These are phyloP conservation scores for Phodopus roborovskii DNA, from an alignment of 2,113 vertebrate genomes.

Conservation along the genomic window DNA sequence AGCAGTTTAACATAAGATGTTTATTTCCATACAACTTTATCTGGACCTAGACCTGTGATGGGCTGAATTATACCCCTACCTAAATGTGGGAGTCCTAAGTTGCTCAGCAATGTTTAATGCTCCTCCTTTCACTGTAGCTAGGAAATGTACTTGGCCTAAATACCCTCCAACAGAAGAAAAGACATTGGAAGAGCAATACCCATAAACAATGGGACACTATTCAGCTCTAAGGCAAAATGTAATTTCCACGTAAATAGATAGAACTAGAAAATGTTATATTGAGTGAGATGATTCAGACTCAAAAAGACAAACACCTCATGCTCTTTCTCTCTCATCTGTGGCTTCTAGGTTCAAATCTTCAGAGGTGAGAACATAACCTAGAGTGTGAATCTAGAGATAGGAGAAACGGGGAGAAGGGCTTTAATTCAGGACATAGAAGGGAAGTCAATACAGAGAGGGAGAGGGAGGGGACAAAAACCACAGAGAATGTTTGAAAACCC, in stretches of 20 bases:
- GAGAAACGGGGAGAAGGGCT: no score
- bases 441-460: background rate
- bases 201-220: background rate
- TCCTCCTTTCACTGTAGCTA: background rate
- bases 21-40: background rate
- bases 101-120: background rate
- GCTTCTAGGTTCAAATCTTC: background rate
- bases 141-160: background rate
- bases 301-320: background rate
- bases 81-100: background rate
- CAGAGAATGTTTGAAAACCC: background rate
- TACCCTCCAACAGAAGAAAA: background rate
- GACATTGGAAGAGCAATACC: accelerated
- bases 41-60: background rate
- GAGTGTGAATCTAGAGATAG: background rate
- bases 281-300: background rate
- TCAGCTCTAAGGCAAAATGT: background rate
- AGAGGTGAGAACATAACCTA: no score
- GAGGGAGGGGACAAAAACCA: background rate
- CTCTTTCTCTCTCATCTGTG: background rate
- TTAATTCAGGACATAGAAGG: background rate
- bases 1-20: background rate
- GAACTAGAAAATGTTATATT: background rate
- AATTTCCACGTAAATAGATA: background rate
- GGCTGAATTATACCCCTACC: background rate